A percentile compares a stretch with the other conserved stretches of the same genome.
Evolutionary conservation across 2,797 vertebrate genomes (phyloP).

Genomic region (Petrocephalus sullivani): DNA sequence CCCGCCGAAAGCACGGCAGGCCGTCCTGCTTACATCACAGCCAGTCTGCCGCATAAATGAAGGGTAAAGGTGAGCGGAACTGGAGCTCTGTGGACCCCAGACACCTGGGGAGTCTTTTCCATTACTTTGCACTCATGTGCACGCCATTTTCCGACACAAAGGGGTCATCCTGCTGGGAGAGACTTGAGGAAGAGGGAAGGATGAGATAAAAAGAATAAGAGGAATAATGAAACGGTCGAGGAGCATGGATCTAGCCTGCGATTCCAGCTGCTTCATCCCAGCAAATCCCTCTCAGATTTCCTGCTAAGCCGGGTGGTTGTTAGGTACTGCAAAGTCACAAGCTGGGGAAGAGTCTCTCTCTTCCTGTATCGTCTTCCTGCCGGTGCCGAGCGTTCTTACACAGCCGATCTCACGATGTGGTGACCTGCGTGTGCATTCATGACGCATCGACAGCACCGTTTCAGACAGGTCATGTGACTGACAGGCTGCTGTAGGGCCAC

Average conservation of each 20-base stretch:
- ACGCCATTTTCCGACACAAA: neutral
- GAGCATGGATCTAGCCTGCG: neutral
- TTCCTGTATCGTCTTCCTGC: neutral
- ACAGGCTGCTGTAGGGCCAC: neutral
- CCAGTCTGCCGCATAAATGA: neutral
- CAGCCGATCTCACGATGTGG: neutral
- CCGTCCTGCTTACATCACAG: neutral
- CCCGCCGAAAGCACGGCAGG: neutral
- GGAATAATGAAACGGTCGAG: neutral
- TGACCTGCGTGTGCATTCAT: neutral
- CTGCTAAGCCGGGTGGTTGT: neutral
- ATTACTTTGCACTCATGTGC: neutral
- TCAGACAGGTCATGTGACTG: neutral
- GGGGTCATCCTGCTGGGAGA: neutral
- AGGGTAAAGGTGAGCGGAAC: neutral
- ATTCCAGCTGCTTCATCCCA: neutral
- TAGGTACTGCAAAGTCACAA: neutral
- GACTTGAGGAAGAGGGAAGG: neutral
- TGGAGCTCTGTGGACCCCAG: neutral
- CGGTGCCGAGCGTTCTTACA: neutral
- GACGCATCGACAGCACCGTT: neutral
- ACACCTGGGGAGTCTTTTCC: neutral
- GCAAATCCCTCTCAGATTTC: slow-evolving; percentile 17
- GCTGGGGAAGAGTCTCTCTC: neutral
- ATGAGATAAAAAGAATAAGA: neutral